Conservation (phyloP, 2,888 invertebrate genomes). For the Morpho helenor region DNA sequence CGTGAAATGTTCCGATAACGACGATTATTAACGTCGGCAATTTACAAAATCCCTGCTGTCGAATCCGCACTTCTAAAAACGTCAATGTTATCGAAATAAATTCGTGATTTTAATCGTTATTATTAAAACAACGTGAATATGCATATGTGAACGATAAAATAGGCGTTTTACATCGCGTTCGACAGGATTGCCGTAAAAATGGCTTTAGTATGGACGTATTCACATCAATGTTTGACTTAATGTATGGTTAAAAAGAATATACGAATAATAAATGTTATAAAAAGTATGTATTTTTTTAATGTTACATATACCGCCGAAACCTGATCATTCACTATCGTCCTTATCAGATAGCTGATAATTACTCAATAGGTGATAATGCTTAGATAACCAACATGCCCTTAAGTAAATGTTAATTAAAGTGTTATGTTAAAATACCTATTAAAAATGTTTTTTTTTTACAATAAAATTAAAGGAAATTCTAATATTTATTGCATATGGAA, state of each 20-base stretch:
- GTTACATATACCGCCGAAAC: no score
- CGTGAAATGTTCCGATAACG: conserved; percentile 44
- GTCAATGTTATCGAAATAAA: conserved; percentile 57
- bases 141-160: conserved; percentile 59
- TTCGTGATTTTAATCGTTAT: conserved; percentile 69
- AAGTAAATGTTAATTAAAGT: neutral
- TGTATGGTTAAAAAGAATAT: neutral
- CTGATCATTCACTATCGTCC: no score
- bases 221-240: conserved; percentile 47
- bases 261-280: no score
- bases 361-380: no score
- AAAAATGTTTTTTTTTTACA: no score
- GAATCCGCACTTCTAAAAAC: conserved; percentile 57
- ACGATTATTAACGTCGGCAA: conserved; percentile 40
- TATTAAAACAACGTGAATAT: conserved; percentile 68
- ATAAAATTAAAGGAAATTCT: no score
- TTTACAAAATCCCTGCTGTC: conserved; percentile 40
- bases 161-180: conserved; percentile 56
- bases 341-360: no score
- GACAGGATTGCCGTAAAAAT: conserved; percentile 60
- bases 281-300: no score
- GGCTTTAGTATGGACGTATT: conserved; percentile 46
- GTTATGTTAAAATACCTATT: no score
- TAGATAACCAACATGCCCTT: no score
- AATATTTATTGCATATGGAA: no score